phyloP scores from a whole-genome alignment of 2,888 invertebrate species.

The Timandra comae region DNA sequence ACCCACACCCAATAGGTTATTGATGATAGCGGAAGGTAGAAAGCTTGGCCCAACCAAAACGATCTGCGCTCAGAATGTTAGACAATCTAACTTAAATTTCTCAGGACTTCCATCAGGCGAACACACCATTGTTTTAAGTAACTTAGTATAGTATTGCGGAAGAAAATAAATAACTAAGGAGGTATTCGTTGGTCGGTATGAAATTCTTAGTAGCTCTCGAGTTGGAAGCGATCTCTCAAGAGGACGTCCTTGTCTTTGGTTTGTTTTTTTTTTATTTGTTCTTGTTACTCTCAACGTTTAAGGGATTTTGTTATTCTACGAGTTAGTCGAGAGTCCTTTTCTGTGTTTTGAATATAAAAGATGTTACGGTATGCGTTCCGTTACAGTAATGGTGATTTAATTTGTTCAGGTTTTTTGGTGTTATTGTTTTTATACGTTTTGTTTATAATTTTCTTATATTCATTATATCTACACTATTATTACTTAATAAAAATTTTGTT shows the following conservation, averaged over 20 bases:
- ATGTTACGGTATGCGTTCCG: not conserved
- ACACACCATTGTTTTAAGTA: too few relatives aligned
- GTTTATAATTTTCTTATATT: too few relatives aligned
- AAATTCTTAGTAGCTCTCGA: slow-evolving; percentile 15
- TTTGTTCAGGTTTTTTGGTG: not conserved
- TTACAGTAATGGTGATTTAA: not conserved
- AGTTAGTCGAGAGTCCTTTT: slow-evolving; percentile 16
- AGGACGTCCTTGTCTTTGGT: slow-evolving; percentile 16
- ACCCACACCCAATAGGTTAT: too few relatives aligned
- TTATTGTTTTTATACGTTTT: slow-evolving; percentile 1
- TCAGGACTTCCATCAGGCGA: too few relatives aligned
- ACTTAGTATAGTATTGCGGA: slow-evolving; percentile 2
- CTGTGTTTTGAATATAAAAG: slow-evolving; percentile 5
- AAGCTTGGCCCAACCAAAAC: too few relatives aligned
- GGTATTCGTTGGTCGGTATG: too few relatives aligned
- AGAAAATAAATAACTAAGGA: slow-evolving; percentile 18
- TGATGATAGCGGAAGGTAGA: too few relatives aligned
- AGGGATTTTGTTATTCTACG: slow-evolving; percentile 15
- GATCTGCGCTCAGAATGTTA: too few relatives aligned
- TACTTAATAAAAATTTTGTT: too few relatives aligned
- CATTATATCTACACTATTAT: too few relatives aligned
- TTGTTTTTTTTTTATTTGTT: slow-evolving; percentile 15
- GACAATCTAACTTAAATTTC: too few relatives aligned
- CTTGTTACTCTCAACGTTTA: slow-evolving; percentile 15
- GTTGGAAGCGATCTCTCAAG: slow-evolving; percentile 13